Evolutionary conservation across 1,140 invertebrate genomes (phyloP).

Genomic region (Camponotus vicinus): DNA sequence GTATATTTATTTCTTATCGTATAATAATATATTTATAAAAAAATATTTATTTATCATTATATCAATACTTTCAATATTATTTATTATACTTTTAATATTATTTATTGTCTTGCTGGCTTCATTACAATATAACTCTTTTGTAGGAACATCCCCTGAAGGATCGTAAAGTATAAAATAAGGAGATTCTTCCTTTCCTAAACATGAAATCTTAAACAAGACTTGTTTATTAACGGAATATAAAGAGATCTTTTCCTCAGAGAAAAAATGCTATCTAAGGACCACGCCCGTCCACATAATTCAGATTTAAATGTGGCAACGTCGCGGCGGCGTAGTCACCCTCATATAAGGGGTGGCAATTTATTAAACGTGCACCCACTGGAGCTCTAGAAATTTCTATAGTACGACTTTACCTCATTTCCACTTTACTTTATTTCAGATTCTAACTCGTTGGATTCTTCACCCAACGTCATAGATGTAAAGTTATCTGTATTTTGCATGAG

Average conservation of each 20-base stretch:
- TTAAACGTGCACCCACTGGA: slow-evolving; percentile 74
- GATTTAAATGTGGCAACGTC: slow-evolving; percentile 78
- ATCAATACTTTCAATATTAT: background rate
- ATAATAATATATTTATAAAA: background rate
- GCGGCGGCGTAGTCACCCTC: slow-evolving; percentile 49
- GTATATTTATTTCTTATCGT: background rate
- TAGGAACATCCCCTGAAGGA: background rate
- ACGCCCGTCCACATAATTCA: slow-evolving; percentile 77
- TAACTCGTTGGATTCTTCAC: slow-evolving; percentile 34
- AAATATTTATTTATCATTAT: background rate
- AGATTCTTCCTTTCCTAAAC: background rate
- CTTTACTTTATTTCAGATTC: slow-evolving; percentile 38
- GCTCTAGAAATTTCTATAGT: slow-evolving; percentile 38
- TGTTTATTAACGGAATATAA: slow-evolving; percentile 35
- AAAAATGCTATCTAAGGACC: slow-evolving; percentile 66
- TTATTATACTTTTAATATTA: background rate
- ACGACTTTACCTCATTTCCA: slow-evolving; percentile 48
- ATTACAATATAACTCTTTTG: background rate
- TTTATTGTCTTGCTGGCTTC: background rate
- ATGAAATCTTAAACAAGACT: slow-evolving; percentile 25
- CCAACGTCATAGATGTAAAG: background rate
- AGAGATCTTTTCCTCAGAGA: slow-evolving; percentile 17
- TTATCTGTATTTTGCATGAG: background rate
- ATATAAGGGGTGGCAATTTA: slow-evolving; percentile 77
- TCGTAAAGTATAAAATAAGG: slow-evolving; percentile 23